A percentile compares a stretch with the other conserved stretches of the same genome.
phyloP scores from a whole-genome alignment of 2,888 invertebrate species.

The Nomada fabriciana region DNA sequence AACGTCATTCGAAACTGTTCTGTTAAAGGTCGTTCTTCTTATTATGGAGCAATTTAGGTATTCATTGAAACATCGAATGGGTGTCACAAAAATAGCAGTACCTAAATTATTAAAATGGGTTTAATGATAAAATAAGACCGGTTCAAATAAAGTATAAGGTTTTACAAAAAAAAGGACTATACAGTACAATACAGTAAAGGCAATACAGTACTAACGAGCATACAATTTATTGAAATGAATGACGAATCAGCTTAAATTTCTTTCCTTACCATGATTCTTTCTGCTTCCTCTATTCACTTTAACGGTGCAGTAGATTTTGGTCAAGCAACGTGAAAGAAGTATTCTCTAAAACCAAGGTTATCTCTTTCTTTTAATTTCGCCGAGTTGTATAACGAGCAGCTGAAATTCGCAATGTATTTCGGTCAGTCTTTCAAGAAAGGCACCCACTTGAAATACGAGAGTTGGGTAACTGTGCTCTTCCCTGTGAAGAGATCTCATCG shows the following conservation, averaged over 20 bases:
- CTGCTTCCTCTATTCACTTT: background rate
- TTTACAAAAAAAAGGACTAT: background rate
- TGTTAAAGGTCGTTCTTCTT: background rate
- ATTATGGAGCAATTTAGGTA: background rate
- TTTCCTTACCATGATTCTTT: background rate
- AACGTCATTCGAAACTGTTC: conserved; percentile 2
- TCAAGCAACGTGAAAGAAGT: conserved; percentile 8
- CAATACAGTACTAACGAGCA: too few relatives aligned
- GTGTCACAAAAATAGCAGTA: background rate
- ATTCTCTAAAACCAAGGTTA: conserved; percentile 19
- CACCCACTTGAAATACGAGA: conserved; percentile 45
- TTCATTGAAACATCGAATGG: background rate
- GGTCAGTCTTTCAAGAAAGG: conserved; percentile 39
- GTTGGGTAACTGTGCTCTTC: conserved; percentile 39
- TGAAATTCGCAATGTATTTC: conserved; percentile 10
- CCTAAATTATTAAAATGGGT: background rate
- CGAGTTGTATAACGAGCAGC: conserved; percentile 36
- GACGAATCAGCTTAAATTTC: too few relatives aligned
- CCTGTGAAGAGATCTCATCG: conserved; percentile 52
- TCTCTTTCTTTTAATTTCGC: conserved; percentile 36
- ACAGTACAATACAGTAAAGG: too few relatives aligned
- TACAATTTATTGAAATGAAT: too few relatives aligned
- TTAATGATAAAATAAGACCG: background rate
- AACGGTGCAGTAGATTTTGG: background rate
- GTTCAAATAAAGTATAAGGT: background rate